Base-by-base conservation (phyloP, 2,888 invertebrate genomes). In the Drosophila nigricruria region DNA sequence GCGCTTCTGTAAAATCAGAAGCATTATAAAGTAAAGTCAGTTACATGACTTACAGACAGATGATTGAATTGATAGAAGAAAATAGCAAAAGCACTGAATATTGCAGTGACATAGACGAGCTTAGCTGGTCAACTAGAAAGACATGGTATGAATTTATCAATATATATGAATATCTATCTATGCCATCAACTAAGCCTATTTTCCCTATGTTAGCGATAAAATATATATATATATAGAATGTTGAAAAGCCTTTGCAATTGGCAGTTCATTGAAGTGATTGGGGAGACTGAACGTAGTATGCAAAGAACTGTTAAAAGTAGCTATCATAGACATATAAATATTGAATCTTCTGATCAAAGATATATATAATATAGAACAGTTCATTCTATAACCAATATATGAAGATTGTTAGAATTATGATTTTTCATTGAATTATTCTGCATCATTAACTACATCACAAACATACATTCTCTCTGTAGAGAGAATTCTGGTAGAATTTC, bases 11-110 rank as follows among this genome's bases (percentile, higher is more conserved):
- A 42, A 61, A 61, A 70, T 43, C 32, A 25, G 20, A 40, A 36
- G 38, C 34, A 50, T 38, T 38, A 50, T 56, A 20, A 43, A n/a
- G 34, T 43, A 30, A 38, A 40, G 70, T 32, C 30, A 14, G 30
- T 3, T 8, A 12, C 47, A 47, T n/a, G 27, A 10, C 25, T 27
- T n/a, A 8, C 12, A 30, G 14, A 14, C 30, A 27, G n/a, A 10
- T 47, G 18, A 30, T 30, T 12, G 5, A 49, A 32, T 8, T 32
- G 18, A 32, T 20, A 14, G 3, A 49, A 8, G 49, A 8, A 6
- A 30, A 5, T n/a, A 4, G 8, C 16, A 6, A n/a, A 25, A 45
- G 16, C 8, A 25, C 5, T 0, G 16, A 43, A 6, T 12, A 42
- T 20, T 12, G 42, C 43, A 25, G 8, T 23, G 0, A 6, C 40